phyloP scores from a whole-genome alignment of 2,797 vertebrate genomes.

The Nyctibius grandis region DNA sequence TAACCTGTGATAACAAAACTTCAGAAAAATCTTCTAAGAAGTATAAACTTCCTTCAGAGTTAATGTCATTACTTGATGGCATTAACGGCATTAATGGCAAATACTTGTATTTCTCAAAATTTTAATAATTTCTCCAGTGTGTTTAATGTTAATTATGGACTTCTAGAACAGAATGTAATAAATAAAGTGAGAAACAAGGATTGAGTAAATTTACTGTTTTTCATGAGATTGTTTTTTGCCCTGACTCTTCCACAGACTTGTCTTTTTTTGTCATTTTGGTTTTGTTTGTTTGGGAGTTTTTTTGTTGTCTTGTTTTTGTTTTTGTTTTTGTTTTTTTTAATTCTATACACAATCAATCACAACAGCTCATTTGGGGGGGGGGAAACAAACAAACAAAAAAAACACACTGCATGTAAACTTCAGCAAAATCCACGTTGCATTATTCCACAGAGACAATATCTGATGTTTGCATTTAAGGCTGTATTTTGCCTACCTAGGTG shows the following conservation, averaged over 20 bases:
- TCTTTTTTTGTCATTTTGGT: not conserved
- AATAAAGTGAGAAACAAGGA: not conserved
- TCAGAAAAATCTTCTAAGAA: not conserved
- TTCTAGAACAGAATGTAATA: not conserved
- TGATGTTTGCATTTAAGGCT: not conserved
- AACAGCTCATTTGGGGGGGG: not conserved
- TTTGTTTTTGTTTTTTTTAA: not conserved
- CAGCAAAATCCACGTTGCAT: not conserved
- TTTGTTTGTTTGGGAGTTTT: fast-evolving
- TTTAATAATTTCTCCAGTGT: not conserved
- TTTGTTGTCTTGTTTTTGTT: not conserved
- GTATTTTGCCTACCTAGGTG: not conserved
- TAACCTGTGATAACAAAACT: not conserved
- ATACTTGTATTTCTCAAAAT: not conserved
- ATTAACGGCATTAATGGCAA: not conserved
- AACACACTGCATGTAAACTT: not conserved
- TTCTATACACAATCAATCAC: not conserved
- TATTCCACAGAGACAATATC: not conserved
- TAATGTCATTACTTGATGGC: not conserved
- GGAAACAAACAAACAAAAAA: no score
- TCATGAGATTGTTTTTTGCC: not conserved
- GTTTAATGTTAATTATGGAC: not conserved
- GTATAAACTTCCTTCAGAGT: not conserved
- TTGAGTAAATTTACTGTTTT: not conserved
- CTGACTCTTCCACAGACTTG: not conserved